phyloP scores from a whole-genome alignment of 2,113 vertebrate genomes.

The Sakesphorus luctuosus region DNA sequence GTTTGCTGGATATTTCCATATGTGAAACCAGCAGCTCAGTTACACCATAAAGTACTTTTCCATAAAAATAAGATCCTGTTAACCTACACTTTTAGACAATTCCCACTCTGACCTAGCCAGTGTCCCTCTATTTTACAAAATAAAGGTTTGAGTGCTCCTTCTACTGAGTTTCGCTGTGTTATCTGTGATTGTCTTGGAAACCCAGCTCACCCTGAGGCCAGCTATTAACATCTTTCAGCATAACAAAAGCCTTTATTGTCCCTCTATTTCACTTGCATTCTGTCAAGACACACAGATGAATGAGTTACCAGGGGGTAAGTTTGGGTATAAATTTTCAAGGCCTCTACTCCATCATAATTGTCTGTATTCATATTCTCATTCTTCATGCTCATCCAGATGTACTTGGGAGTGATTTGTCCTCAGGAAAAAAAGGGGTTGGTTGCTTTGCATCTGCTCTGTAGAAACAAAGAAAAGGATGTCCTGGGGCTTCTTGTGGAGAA shows the following conservation, averaged over 20 bases:
- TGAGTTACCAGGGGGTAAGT: conserved; percentile 62
- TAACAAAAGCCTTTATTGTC: conserved; percentile 64
- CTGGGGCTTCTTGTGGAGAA: not conserved
- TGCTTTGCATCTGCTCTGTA: conserved; percentile 2
- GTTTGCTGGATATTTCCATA: not conserved
- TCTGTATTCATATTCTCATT: conserved; percentile 49
- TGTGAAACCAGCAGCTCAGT: not conserved
- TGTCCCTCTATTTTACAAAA: not conserved
- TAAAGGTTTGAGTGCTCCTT: not conserved
- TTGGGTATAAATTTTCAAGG: conserved; percentile 54
- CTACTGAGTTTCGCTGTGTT: not conserved
- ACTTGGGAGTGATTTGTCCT: conserved; percentile 30
- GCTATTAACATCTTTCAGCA: conserved; percentile 63
- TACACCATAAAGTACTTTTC: not conserved
- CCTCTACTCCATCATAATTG: conserved; percentile 54
- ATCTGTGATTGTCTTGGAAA: conserved; percentile 56
- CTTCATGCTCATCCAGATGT: conserved; percentile 41
- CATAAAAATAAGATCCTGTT: not conserved
- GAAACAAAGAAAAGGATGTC: conserved; percentile 1
- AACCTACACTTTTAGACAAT: not conserved
- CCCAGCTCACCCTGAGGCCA: conserved; percentile 39
- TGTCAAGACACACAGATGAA: conserved; percentile 36
- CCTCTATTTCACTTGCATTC: conserved; percentile 49
- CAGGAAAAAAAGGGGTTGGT: not conserved
- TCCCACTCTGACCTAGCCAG: not conserved